Evolutionary conservation across 2,797 vertebrate genomes (phyloP), one percentile per base, ranked within the genome.

Genomic region (Cephalopachus bancanus): DNA sequence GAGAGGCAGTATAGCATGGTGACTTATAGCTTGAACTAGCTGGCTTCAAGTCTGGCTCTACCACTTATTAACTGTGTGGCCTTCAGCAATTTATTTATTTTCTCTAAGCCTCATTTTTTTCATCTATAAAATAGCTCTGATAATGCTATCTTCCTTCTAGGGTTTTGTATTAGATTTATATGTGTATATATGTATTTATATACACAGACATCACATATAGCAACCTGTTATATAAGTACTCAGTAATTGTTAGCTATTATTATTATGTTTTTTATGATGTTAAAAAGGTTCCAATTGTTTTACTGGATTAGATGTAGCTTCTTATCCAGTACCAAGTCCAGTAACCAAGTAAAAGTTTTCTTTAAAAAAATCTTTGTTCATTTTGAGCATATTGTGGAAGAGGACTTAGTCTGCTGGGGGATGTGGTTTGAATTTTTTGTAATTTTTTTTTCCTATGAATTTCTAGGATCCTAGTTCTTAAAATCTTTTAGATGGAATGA

Each of bases 391-490:
- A 89, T 75, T 75, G 67, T 89, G 20, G 60, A 94, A 95, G 87
- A 96, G 16, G 53, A 79, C 67, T 92, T 96, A 89, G 19, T 75
- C 7, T 96, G 26, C 83, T 86, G 55, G 11, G 95, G 59, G 14
- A 55, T 2, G 17, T 85, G 16, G 24, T 75, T 37, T 89, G 28
- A 3, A 80, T 33, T 69, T 80, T 49, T 62, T n/a, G 12, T 44
- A 51, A 80, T 55, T 5, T 15, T 33, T 72, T 86, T 94, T 44
- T 44, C 64, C 55, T 72, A 6, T 55, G 26, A 89, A 4, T 83
- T 84, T 94, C 28, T 91, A 91, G 86, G 49, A 84, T 79, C 28
- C 24, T 8, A 90, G 76, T 89, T 97, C n/a, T 83, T n/a, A 91
- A 92, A 85, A 37, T 64, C 15, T 51, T 89, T 28, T 76, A 71